A percentile compares a stretch with the other conserved stretches of the same genome.
Evolutionary conservation across 2,113 vertebrate genomes (phyloP).

Genomic region (Lynx canadensis): DNA sequence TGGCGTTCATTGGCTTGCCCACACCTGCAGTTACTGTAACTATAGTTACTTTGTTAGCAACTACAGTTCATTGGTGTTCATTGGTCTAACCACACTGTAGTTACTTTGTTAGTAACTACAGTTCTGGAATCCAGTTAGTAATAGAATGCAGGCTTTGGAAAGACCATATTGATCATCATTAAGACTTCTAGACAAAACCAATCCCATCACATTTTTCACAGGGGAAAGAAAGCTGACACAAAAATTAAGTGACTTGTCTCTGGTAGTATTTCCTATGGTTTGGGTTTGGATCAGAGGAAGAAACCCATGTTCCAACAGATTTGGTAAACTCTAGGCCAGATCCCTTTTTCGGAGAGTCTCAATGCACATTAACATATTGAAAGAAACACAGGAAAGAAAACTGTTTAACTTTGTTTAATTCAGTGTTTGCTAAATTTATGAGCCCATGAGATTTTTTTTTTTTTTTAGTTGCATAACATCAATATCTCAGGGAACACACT

Average conservation of each 20-base stretch:
- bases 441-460: neutral
- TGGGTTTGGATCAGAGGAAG: neutral
- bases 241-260: neutral
- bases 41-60: too few species aligned
- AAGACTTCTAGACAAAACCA: neutral
- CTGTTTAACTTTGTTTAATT: neutral
- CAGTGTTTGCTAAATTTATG: neutral
- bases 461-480: neutral
- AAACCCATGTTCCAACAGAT: neutral
- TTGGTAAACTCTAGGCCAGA: neutral
- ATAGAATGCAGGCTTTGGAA: neutral
- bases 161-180: neutral
- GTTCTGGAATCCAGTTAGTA: neutral
- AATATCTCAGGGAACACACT: neutral
- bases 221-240: neutral
- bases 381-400: neutral
- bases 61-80: neutral
- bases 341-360: neutral
- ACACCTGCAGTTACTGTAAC: too few species aligned
- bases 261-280: neutral
- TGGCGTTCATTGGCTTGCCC: neutral
- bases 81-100: neutral
- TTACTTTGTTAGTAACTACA: too few species aligned
- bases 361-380: neutral
- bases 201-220: neutral